Conservation (phyloP, 2,113 vertebrate genomes). For the Lagopus muta region DNA sequence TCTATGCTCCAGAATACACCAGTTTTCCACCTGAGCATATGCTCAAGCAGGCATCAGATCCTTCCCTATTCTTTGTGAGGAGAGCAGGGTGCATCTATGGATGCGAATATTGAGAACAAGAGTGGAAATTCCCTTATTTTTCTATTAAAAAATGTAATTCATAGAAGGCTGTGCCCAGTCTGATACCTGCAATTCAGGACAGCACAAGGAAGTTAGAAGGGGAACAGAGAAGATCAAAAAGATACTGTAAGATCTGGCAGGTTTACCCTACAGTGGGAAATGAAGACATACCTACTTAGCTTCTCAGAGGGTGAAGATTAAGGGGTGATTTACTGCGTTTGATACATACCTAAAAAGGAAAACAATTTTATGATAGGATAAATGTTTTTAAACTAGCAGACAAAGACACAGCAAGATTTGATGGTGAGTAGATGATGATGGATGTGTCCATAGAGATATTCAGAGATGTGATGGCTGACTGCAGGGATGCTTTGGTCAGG, state of each 20-base stretch:
- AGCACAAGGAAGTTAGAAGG: not conserved
- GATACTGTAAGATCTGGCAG: not conserved
- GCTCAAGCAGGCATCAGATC: not conserved
- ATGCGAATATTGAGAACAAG: not conserved
- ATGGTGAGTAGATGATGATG: not conserved
- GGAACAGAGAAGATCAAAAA: not conserved
- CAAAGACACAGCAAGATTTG: not conserved
- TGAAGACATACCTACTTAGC: not conserved
- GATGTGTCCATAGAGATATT: not conserved
- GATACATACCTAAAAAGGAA: not conserved
- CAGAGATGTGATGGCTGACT: not conserved
- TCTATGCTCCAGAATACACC: not conserved
- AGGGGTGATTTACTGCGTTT: not conserved
- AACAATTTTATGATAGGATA: not conserved
- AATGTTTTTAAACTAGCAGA: not conserved
- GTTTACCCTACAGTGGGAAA: not conserved
- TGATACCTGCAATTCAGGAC: not conserved
- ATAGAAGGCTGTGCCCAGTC: not conserved
- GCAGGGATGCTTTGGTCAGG: not conserved
- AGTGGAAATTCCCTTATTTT: not conserved
- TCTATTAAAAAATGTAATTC: not conserved
- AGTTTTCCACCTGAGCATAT: fast-evolving
- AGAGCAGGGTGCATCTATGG: not conserved
- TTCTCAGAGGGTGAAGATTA: not conserved
- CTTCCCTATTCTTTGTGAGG: not conserved